phyloP scores from a whole-genome alignment of 2,113 vertebrate genomes.

The Helogale parvula region DNA sequence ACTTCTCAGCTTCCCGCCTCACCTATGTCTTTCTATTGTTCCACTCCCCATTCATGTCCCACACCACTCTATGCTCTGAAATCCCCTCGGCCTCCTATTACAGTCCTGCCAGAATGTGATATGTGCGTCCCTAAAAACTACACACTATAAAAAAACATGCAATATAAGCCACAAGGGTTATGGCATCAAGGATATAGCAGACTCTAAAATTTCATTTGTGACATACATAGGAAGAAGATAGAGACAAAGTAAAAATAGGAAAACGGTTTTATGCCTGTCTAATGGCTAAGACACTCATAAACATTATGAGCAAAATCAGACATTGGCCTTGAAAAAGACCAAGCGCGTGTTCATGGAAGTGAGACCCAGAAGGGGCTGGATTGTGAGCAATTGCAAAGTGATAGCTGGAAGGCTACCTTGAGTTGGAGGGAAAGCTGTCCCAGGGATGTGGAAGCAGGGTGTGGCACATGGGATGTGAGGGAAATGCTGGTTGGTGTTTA shows the following conservation, averaged over 20 bases:
- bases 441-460: fast-evolving
- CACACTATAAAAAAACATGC: neutral
- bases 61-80: neutral
- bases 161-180: neutral
- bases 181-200: fast-evolving
- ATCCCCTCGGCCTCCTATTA: neutral
- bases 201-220: neutral
- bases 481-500: neutral
- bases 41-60: neutral
- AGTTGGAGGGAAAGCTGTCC: neutral
- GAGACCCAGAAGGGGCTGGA: neutral
- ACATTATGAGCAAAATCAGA: neutral
- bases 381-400: neutral
- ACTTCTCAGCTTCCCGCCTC: neutral
- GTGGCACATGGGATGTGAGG: no score
- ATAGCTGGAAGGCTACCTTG: neutral
- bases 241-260: neutral
- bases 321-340: neutral
- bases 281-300: neutral
- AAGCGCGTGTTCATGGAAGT: neutral
- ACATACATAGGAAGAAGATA: neutral
- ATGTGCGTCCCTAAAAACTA: neutral
- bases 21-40: neutral
- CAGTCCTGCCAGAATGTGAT: neutral
- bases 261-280: neutral